Conservation (phyloP, 2,797 vertebrate species). For the Gymnopithys bicolor region DNA sequence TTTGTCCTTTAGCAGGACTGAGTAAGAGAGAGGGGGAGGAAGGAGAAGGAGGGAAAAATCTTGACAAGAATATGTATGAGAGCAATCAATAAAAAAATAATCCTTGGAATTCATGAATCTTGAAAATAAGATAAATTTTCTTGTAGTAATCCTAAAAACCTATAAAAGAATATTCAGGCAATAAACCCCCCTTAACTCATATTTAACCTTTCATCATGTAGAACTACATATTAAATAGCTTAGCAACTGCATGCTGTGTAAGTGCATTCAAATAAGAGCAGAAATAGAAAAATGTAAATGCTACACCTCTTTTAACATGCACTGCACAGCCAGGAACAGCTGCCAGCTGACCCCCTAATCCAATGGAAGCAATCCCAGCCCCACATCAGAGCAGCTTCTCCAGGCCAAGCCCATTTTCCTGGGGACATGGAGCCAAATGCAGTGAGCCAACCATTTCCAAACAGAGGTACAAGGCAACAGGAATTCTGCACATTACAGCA, state of each 20-base stretch:
- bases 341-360: conserved; percentile 82
- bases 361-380: conserved; percentile 44
- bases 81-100: conserved; percentile 67
- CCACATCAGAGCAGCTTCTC: conserved; percentile 33
- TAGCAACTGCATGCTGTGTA: conserved; percentile 35
- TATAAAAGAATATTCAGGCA: conserved; percentile 66
- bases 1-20: conserved; percentile 35
- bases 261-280: conserved; percentile 54
- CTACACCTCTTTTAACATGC: conserved; percentile 57
- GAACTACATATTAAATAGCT: conserved; percentile 64
- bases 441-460: conserved; percentile 29
- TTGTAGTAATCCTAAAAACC: conserved; percentile 55
- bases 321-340: conserved; percentile 71
- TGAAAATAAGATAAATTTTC: conserved; percentile 65
- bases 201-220: conserved; percentile 72
- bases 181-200: conserved; percentile 50
- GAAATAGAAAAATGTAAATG: conserved; percentile 63
- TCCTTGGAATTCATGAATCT: conserved; percentile 52
- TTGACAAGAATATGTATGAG: conserved; percentile 52
- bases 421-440: conserved; percentile 18
- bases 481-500: conserved; percentile 29
- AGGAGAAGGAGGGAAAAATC: conserved; percentile 24
- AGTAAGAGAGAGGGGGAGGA: not conserved
- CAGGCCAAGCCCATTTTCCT: conserved; percentile 14
- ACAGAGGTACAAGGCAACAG: not conserved